phyloP scores from a whole-genome alignment of 2,797 vertebrate species.

The Denticeps clupeoides region DNA sequence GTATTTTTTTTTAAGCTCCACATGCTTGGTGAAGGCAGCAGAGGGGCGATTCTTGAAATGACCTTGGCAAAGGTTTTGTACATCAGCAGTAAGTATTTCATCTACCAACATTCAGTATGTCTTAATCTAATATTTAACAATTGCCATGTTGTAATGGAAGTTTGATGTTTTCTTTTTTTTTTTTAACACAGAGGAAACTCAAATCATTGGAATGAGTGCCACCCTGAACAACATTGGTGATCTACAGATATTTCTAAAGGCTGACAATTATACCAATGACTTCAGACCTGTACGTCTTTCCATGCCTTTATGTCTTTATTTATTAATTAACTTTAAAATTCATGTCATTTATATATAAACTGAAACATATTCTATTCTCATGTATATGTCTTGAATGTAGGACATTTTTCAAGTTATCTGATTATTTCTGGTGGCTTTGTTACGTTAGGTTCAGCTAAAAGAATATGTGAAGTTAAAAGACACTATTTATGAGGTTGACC shows the following conservation, averaged over 20 bases:
- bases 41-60: conserved; percentile 83
- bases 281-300: conserved; percentile 78
- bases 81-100: conserved; percentile 65
- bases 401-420: not conserved
- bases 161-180: not conserved
- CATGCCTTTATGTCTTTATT: not conserved
- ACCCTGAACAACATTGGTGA: conserved; percentile 83
- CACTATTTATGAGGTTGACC: conserved; percentile 75
- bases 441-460: conserved; percentile 75
- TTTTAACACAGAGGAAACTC: conserved; percentile 62
- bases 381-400: not conserved
- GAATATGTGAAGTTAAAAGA: conserved; percentile 83
- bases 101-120: not conserved
- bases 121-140: not conserved
- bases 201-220: conserved; percentile 95
- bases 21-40: conserved; percentile 88
- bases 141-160: not conserved
- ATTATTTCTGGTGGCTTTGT: not conserved
- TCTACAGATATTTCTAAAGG: conserved; percentile 78
- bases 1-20: conserved; percentile 64
- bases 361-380: not conserved
- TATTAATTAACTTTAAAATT: not conserved
- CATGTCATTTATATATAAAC: too few relatives aligned
- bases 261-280: conserved; percentile 76
- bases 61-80: conserved; percentile 82